Evolutionary conservation across 64 coral and sea anemone genomes (phyloP).

Genomic region (Stylophora pistillata): DNA sequence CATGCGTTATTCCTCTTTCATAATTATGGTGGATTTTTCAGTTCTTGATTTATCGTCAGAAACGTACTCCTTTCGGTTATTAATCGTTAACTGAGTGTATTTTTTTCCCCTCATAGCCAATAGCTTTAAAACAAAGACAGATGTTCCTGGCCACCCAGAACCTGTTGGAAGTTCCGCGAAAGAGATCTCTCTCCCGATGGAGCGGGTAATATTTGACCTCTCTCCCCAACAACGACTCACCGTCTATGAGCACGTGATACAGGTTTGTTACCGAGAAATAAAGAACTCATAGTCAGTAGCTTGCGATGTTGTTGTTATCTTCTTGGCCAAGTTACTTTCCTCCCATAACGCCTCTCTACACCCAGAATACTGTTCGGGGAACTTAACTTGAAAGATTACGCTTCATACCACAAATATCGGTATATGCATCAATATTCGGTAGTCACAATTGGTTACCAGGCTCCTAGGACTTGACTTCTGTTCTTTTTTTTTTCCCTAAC

Average conservation of each 20-base stretch:
- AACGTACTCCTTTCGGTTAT: too few species aligned
- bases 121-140: not conserved
- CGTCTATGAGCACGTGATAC: constrained; percentile 12
- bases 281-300: too few species aligned
- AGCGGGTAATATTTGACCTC: constrained; percentile 1
- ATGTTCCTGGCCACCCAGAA: not conserved
- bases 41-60: too few species aligned
- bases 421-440: not conserved
- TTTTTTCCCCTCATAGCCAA: not conserved
- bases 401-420: too few species aligned
- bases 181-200: constrained; percentile 9
- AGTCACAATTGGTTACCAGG: not conserved
- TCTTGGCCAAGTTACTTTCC: too few species aligned
- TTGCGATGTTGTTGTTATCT: too few species aligned
- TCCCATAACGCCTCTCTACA: too few species aligned
- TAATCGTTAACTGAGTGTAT: not conserved
- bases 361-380: not conserved
- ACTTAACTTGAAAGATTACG: not conserved
- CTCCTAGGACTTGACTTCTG: too few species aligned
- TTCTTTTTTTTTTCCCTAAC: not conserved
- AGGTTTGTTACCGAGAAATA: not conserved
- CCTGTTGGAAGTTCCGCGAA: not conserved
- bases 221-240: constrained; percentile 33
- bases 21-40: too few species aligned
- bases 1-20: too few species aligned